Conservation (phyloP, 1,140 invertebrate species). For the Trichoplusia ni region DNA sequence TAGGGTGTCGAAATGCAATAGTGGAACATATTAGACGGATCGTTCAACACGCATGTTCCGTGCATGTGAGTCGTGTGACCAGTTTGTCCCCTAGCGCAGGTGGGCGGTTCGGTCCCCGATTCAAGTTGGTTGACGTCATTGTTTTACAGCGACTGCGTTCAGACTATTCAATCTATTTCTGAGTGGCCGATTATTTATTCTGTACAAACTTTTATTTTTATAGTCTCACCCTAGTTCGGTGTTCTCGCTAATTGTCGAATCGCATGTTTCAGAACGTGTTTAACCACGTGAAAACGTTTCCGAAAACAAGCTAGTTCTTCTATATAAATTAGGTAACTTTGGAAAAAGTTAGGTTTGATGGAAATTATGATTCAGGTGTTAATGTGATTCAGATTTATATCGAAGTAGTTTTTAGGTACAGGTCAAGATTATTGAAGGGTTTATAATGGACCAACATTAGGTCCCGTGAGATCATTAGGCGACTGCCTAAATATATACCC, state of each 20-base stretch:
- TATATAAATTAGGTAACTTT: conserved; percentile 35
- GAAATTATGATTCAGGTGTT: conserved; percentile 37
- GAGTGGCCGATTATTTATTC: conserved; percentile 21
- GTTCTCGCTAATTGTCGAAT: conserved; percentile 49
- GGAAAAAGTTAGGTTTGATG: conserved; percentile 29
- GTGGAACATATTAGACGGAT: no score
- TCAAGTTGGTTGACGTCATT: no score
- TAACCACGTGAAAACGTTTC: conserved; percentile 54
- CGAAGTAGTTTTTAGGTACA: conserved; percentile 19
- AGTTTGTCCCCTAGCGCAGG: no score
- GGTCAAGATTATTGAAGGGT: conserved; percentile 1
- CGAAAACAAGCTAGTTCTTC: conserved; percentile 50
- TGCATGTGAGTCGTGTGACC: no score
- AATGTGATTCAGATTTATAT: conserved; percentile 36
- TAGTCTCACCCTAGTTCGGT: conserved; percentile 25
- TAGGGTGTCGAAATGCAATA: no score
- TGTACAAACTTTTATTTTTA: conserved; percentile 34
- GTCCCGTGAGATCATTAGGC: no score
- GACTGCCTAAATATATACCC: no score
- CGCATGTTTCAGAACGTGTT: conserved; percentile 44
- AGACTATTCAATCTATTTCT: conserved; percentile 24
- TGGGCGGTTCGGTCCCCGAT: no score
- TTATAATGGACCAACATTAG: no score
- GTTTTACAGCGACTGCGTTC: no score
- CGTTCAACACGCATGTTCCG: no score